Conservation (phyloP, 2,888 invertebrate species). For the Gortyna flavago region DNA sequence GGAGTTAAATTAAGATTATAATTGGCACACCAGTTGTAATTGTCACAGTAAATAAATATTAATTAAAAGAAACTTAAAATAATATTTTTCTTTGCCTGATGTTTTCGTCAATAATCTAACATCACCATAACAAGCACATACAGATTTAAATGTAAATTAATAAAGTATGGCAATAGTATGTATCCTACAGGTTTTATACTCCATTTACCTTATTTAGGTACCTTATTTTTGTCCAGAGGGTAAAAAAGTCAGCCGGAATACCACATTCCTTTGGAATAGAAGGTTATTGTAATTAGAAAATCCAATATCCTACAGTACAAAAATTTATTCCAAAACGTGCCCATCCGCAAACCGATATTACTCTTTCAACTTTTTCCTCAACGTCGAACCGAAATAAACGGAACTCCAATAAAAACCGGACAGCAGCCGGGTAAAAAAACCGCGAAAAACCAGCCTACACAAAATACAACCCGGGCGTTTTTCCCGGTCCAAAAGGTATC, state of each 20-base stretch:
- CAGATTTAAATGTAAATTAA: too few relatives aligned
- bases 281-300: neutral
- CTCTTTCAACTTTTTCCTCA: slow-evolving; percentile 34
- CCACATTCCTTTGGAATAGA: neutral
- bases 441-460: slow-evolving; percentile 39
- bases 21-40: too few relatives aligned
- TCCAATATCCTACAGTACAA: neutral
- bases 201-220: too few relatives aligned
- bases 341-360: slow-evolving; percentile 8
- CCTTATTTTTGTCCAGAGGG: too few relatives aligned
- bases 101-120: too few relatives aligned
- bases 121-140: too few relatives aligned
- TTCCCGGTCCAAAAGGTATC: slow-evolving; percentile 67
- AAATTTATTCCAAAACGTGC: slow-evolving; percentile 1
- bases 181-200: too few relatives aligned
- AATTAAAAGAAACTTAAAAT: too few relatives aligned
- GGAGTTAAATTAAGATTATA: too few relatives aligned
- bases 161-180: too few relatives aligned
- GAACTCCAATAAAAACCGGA: slow-evolving; percentile 33
- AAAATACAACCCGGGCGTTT: slow-evolving; percentile 38
- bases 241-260: neutral
- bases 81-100: too few relatives aligned
- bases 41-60: too few relatives aligned
- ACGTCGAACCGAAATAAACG: slow-evolving; percentile 27
- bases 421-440: slow-evolving; percentile 36